Percentiles rank a stretch among this genome's conserved stretches.
phyloP scores from a whole-genome alignment of 2,888 invertebrate genomes.

The Tuta absoluta region DNA sequence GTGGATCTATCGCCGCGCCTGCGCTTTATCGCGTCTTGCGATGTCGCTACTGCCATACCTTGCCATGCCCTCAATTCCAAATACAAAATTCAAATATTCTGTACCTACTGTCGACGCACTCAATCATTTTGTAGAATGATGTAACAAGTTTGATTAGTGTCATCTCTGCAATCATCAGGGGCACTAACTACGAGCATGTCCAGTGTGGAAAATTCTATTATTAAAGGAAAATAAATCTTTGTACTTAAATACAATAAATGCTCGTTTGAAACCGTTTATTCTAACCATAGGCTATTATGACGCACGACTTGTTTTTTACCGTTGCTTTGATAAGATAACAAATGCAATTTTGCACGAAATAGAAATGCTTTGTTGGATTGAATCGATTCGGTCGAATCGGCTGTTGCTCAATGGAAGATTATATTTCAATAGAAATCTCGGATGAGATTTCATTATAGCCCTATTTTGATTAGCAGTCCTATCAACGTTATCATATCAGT shows the following conservation, averaged over 20 bases:
- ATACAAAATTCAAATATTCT: background rate
- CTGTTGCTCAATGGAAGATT: slow-evolving; percentile 23
- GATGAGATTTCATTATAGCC: slow-evolving; percentile 34
- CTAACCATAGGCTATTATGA: slow-evolving; percentile 4
- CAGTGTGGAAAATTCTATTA: background rate
- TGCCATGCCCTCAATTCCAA: slow-evolving; percentile 7
- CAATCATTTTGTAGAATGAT: background rate
- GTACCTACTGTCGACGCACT: background rate
- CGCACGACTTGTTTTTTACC: slow-evolving; percentile 23
- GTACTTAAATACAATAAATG: slow-evolving; percentile 13
- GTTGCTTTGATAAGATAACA: slow-evolving; percentile 30
- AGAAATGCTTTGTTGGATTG: slow-evolving; percentile 23
- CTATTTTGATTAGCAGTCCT: slow-evolving; percentile 32
- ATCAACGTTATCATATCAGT: slow-evolving; percentile 35
- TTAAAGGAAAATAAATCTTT: slow-evolving; percentile 3
- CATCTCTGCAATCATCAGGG: background rate
- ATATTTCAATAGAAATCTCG: slow-evolving; percentile 32
- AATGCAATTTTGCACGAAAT: slow-evolving; percentile 25
- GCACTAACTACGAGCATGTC: background rate
- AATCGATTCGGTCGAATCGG: slow-evolving; percentile 16
- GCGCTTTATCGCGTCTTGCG: slow-evolving; percentile 5
- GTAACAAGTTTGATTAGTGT: background rate
- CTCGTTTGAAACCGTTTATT: slow-evolving; percentile 20
- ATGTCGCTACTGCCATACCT: background rate
- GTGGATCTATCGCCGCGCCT: slow-evolving; percentile 12